Conservation (phyloP, 2,797 vertebrate species). For the Eutrigla gurnardus region DNA sequence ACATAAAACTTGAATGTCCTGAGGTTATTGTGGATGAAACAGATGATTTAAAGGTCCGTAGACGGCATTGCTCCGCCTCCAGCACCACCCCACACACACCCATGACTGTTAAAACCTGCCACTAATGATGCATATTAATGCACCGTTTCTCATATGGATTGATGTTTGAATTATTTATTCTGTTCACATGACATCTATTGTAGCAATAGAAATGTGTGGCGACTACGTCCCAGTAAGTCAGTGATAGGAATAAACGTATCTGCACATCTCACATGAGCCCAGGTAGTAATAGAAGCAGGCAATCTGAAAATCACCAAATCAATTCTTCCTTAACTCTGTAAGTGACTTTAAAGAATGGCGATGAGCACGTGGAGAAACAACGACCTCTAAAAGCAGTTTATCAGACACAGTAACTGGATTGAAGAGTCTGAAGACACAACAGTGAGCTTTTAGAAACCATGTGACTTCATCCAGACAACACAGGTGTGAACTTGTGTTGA, state of each 20-base stretch:
- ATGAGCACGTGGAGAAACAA: too few species aligned
- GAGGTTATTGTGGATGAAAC: too few species aligned
- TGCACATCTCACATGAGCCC: not conserved
- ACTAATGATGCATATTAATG: too few species aligned
- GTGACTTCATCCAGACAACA: slow-evolving; percentile 31
- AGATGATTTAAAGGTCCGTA: too few species aligned
- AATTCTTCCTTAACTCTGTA: not conserved
- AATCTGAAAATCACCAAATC: not conserved
- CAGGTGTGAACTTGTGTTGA: slow-evolving; percentile 30
- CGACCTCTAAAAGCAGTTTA: not conserved
- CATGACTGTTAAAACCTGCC: too few species aligned
- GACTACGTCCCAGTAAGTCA: not conserved
- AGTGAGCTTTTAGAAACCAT: slow-evolving; percentile 10
- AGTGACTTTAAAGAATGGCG: too few species aligned
- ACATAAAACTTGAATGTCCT: too few species aligned
- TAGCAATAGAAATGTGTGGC: not conserved
- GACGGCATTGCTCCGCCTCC: too few species aligned
- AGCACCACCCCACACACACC: too few species aligned
- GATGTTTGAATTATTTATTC: too few species aligned
- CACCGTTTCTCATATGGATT: too few species aligned
- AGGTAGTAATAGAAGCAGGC: not conserved
- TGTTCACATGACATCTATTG: too few species aligned
- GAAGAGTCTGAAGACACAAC: slow-evolving; percentile 13
- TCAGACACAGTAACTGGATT: slow-evolving; percentile 21
- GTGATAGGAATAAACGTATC: not conserved